These are phyloP conservation scores for Ariolimax columbianus DNA, from an alignment of 2,888 invertebrate genomes.

Conservation along the genomic window DNA sequence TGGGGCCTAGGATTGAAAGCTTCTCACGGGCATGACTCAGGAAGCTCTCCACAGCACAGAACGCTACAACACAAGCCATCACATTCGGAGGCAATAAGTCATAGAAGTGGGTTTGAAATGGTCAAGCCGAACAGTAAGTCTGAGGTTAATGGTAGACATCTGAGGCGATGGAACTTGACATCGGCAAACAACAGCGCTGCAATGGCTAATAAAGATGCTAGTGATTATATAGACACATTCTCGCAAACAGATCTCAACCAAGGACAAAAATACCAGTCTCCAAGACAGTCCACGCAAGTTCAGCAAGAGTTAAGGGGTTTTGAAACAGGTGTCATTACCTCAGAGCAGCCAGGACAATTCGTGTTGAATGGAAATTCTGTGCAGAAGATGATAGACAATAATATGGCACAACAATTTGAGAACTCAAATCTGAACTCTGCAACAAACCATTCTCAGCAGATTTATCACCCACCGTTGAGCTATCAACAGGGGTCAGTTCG, in stretches of 20 bases:
- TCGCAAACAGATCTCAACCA: neutral
- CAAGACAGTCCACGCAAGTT: neutral
- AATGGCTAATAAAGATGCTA: neutral
- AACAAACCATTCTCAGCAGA: neutral
- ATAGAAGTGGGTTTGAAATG: neutral
- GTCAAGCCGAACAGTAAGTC: conserved; percentile 8
- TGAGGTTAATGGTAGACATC: neutral
- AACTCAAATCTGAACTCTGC: conserved; percentile 14
- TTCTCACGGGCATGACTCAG: neutral
- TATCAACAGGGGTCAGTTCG: neutral
- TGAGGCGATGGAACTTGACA: conserved; percentile 4
- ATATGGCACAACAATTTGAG: neutral
- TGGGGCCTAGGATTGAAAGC: neutral
- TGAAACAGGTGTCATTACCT: neutral
- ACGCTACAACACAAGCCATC: neutral
- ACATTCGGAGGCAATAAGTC: conserved; percentile 13
- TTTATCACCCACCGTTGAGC: neutral
- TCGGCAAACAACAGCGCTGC: conserved; percentile 15
- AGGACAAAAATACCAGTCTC: neutral
- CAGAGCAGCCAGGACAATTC: neutral
- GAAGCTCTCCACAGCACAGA: neutral
- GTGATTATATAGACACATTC: neutral
- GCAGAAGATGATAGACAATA: neutral
- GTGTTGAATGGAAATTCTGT: conserved; percentile 2
- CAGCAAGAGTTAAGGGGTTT: conserved; percentile 20